Percentiles rank a stretch among this genome's conserved stretches.
Evolutionary conservation across 1,140 invertebrate genomes (phyloP).

Genomic region (Adelges cooleyi): DNA sequence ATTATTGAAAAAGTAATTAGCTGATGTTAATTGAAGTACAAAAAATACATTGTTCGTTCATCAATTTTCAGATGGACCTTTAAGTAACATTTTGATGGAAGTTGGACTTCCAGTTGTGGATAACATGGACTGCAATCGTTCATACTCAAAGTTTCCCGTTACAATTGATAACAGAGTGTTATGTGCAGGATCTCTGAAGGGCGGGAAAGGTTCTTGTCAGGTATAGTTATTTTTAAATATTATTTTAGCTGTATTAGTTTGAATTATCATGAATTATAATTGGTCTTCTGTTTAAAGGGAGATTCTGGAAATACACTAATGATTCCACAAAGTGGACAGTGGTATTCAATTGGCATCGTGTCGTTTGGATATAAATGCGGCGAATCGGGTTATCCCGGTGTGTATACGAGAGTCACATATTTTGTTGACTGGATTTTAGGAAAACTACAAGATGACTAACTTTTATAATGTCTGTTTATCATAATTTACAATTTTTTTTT

Average conservation of each 20-base stretch:
- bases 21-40: no score
- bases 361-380: conserved; percentile 61
- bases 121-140: conserved; percentile 45
- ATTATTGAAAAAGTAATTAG: no score
- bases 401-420: conserved; percentile 64
- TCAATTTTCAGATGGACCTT: conserved; percentile 43
- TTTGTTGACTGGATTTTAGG: conserved; percentile 65
- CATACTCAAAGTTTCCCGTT: neutral
- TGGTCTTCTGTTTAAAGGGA: conserved; percentile 41
- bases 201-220: conserved; percentile 8
- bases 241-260: conserved; percentile 31
- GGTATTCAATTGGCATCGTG: conserved; percentile 62
- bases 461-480: no score
- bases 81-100: conserved; percentile 49
- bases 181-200: conserved; percentile 6
- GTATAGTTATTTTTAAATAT: conserved; percentile 19
- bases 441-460: conserved; percentile 37
- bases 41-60: no score
- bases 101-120: conserved; percentile 56
- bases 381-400: conserved; percentile 58
- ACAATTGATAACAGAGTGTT: conserved; percentile 19
- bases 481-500: no score
- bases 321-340: conserved; percentile 50
- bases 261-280: no score
- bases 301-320: conserved; percentile 77